Evolutionary conservation across 2,113 vertebrate species (phyloP).

Genomic region (Carassius auratus): DNA sequence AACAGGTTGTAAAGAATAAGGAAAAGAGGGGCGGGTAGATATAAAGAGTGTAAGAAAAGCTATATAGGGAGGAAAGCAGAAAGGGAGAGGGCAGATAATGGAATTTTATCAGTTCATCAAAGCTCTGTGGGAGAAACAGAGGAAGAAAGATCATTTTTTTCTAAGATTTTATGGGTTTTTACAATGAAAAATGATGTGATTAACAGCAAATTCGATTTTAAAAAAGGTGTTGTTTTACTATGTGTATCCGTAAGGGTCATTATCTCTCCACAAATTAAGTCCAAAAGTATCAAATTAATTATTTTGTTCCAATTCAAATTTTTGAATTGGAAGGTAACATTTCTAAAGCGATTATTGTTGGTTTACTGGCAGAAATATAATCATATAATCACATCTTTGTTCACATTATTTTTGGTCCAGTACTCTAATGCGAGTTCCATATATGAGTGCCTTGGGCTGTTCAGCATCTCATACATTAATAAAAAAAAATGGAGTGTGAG

Average conservation of each 20-base stretch:
- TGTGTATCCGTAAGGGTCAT: neutral
- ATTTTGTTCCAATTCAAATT: neutral
- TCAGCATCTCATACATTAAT: conserved; percentile 68
- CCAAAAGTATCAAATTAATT: neutral
- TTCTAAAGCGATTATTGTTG: neutral
- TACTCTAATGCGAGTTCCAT: conserved; percentile 63
- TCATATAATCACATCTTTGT: neutral
- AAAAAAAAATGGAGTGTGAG: neutral
- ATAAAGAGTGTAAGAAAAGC: neutral
- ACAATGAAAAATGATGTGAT: neutral
- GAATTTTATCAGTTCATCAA: neutral
- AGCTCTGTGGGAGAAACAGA: neutral
- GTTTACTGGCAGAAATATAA: neutral
- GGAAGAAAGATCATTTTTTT: neutral
- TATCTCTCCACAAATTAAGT: neutral
- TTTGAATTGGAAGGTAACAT: neutral
- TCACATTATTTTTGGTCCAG: conserved; percentile 72
- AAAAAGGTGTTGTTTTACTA: conserved; percentile 1
- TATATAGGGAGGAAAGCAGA: neutral
- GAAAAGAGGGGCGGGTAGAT: neutral
- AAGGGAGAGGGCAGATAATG: neutral
- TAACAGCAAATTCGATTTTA: neutral
- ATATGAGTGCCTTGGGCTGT: conserved; percentile 65
- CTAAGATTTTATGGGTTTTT: neutral
- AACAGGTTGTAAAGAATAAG: too few species aligned